A percentile compares a stretch with the other conserved stretches of the same genome.
phyloP scores from a whole-genome alignment of 2,113 vertebrate species.

The Gulo gulo region DNA sequence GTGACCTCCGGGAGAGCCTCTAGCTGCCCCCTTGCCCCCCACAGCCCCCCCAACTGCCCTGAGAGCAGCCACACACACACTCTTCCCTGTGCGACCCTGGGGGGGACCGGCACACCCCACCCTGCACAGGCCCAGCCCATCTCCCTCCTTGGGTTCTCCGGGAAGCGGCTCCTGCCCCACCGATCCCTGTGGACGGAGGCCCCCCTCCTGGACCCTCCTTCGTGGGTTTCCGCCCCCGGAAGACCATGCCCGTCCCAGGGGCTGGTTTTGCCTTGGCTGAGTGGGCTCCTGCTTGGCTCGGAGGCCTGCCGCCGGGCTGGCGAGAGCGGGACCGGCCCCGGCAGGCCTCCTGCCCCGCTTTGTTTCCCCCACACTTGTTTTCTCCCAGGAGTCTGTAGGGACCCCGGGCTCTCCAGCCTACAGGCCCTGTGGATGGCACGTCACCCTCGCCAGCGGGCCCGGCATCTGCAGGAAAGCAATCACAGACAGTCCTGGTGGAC shows the following conservation, averaged over 20 bases:
- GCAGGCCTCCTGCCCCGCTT: background rate
- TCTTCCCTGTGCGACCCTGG: too few relatives aligned
- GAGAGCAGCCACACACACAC: too few relatives aligned
- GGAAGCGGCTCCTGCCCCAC: background rate
- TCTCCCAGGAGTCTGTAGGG: background rate
- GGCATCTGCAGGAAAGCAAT: background rate
- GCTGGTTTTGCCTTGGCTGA: background rate
- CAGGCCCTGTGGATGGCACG: background rate
- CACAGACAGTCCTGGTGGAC: background rate
- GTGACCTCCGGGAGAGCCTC: background rate
- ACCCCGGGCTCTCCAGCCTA: background rate
- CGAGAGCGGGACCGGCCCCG: background rate
- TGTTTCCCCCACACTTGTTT: too few relatives aligned
- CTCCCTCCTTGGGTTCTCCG: too few relatives aligned
- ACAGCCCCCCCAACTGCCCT: accelerated
- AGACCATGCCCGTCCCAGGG: background rate
- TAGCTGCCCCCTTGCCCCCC: background rate
- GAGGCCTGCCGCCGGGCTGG: background rate
- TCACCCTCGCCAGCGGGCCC: background rate
- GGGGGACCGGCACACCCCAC: background rate
- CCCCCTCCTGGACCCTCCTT: background rate
- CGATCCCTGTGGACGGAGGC: accelerated
- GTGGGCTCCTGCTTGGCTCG: background rate
- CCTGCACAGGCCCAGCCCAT: background rate
- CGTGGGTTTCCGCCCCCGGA: background rate